A percentile compares a stretch with the other conserved stretches of the same genome.
Evolutionary conservation across 2,888 invertebrate genomes (phyloP).

Genomic region (Napeogenes sylphis): DNA sequence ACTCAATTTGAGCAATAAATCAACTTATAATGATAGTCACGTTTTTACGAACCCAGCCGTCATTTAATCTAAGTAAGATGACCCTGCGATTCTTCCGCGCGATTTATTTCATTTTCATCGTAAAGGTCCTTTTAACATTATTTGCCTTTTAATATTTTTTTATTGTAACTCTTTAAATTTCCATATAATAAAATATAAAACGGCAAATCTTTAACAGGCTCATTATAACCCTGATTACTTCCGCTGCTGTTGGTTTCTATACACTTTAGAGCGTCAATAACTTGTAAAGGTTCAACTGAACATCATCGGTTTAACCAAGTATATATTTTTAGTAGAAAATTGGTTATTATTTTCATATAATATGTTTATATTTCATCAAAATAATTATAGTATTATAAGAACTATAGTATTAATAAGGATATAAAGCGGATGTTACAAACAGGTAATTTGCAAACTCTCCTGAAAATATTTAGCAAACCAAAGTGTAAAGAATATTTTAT

Average conservation of each 20-base stretch:
- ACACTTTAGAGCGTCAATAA: no score
- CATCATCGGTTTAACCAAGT: no score
- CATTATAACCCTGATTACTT: no score
- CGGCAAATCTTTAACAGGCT: no score
- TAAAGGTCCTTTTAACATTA: background rate
- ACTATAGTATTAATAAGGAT: background rate
- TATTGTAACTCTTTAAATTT: background rate
- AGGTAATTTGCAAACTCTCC: background rate
- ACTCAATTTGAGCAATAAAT: slow-evolving; percentile 30
- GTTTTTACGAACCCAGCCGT: slow-evolving; percentile 25
- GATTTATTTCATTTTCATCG: slow-evolving; percentile 26
- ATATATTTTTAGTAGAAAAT: no score
- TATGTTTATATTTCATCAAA: no score
- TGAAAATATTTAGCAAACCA: background rate
- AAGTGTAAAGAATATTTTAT: background rate
- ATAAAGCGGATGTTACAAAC: background rate
- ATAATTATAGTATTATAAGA: no score
- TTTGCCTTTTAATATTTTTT: background rate
- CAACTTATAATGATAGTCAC: slow-evolving; percentile 35
- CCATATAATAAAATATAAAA: no score
- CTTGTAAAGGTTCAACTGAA: no score
- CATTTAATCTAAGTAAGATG: slow-evolving; percentile 25
- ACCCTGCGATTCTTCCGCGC: slow-evolving; percentile 26
- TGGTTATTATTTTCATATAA: no score
- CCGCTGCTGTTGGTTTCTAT: no score